A percentile compares a stretch with the other conserved stretches of the same genome.
Evolutionary conservation across 2,888 invertebrate genomes (phyloP).

Genomic region (Cerastoderma edule): DNA sequence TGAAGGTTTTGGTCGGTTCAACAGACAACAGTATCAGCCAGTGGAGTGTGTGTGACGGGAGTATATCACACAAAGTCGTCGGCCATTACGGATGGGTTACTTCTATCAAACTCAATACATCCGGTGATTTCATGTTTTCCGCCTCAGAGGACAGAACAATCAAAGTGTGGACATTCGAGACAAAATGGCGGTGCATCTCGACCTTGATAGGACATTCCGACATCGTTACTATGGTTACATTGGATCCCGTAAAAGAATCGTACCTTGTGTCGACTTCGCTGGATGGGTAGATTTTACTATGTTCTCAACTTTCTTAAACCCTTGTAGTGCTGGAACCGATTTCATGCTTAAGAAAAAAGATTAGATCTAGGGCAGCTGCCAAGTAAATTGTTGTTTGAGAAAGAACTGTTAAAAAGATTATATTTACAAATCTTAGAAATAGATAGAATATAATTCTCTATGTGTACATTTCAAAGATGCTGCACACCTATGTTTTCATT

Average conservation of each 20-base stretch:
- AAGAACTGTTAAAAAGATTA: too few species aligned
- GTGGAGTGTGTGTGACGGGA: conserved; percentile 26
- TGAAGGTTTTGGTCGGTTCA: conserved; percentile 44
- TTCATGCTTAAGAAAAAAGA: too few species aligned
- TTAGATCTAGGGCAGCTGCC: too few species aligned
- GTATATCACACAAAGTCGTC: not conserved
- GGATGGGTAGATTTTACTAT: conserved; percentile 30
- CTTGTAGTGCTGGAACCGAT: too few species aligned
- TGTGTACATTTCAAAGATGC: too few species aligned
- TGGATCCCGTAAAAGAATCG: conserved; percentile 15
- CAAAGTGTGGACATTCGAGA: conserved; percentile 31
- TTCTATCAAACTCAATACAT: conserved; percentile 65
- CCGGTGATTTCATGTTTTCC: conserved; percentile 68
- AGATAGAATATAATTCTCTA: too few species aligned
- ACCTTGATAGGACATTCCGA: conserved; percentile 45
- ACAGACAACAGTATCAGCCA: conserved; percentile 26
- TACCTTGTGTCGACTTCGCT: conserved; percentile 44
- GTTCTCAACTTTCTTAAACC: too few species aligned
- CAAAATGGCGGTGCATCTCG: conserved; percentile 29
- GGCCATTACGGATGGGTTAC: conserved; percentile 40
- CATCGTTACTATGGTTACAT: conserved; percentile 25
- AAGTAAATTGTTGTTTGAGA: too few species aligned
- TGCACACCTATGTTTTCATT: too few species aligned
- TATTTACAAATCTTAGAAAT: too few species aligned
- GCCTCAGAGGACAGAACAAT: conserved; percentile 55